These are phyloP conservation scores for Leptodactylus fallax DNA, from an alignment of 2,797 vertebrate species.

Conservation along the genomic window DNA sequence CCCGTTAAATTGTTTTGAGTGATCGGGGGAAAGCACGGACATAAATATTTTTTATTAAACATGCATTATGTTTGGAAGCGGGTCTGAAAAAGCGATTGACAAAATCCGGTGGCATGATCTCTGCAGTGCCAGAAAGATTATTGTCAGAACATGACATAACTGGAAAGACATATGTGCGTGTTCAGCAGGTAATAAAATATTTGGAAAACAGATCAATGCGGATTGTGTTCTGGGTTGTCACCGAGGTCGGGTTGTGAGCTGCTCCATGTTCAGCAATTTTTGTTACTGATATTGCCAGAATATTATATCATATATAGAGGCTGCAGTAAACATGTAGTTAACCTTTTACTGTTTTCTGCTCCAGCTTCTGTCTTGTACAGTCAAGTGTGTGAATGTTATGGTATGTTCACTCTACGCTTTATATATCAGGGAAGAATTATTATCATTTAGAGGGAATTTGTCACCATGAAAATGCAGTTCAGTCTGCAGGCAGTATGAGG, in stretches of 20 bases:
- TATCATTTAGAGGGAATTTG: background rate
- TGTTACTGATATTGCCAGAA: slow-evolving; percentile 4
- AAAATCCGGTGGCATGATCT: slow-evolving; percentile 53
- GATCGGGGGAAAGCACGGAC: background rate
- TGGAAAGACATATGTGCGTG: slow-evolving; percentile 39
- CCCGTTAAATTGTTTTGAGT: background rate
- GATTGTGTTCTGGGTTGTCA: slow-evolving; percentile 29
- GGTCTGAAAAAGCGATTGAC: slow-evolving; percentile 28
- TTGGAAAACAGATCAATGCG: slow-evolving; percentile 41
- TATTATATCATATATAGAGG: slow-evolving; percentile 11
- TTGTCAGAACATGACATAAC: slow-evolving; percentile 46
- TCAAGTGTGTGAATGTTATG: background rate
- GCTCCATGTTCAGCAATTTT: slow-evolving; percentile 1
- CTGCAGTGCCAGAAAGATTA: slow-evolving; percentile 49
- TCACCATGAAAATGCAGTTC: too few species aligned
- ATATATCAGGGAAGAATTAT: too few species aligned
- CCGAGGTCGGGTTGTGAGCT: slow-evolving; percentile 23
- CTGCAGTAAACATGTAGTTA: slow-evolving; percentile 29
- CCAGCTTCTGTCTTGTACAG: background rate
- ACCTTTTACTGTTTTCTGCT: background rate
- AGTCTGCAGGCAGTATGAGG: too few species aligned
- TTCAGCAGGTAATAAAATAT: slow-evolving; percentile 54
- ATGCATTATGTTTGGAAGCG: slow-evolving; percentile 34
- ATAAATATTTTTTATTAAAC: slow-evolving; percentile 38
- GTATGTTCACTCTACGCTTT: too few species aligned